phyloP scores from a whole-genome alignment of 2,113 vertebrate species.

The Meriones unguiculatus region DNA sequence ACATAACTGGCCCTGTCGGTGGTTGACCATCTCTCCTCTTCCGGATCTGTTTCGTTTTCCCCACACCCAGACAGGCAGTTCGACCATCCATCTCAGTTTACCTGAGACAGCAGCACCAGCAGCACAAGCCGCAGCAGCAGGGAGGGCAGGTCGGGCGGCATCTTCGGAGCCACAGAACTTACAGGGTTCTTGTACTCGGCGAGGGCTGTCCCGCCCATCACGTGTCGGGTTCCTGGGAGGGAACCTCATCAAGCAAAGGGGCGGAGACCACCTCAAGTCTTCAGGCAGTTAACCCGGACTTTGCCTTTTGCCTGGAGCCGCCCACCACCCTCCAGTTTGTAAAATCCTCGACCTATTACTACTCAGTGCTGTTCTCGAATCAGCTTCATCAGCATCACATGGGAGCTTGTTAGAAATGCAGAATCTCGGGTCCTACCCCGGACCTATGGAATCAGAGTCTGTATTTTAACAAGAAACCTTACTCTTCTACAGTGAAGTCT shows the following conservation, averaged over 20 bases:
- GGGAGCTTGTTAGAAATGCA: constrained; percentile 41
- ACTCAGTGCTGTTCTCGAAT: neutral
- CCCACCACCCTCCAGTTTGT: neutral
- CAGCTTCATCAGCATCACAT: neutral
- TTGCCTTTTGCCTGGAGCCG: constrained; percentile 4
- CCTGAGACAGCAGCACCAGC: constrained; percentile 53
- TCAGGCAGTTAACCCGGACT: neutral
- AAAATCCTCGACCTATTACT: constrained; percentile 31
- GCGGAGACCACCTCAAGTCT: constrained; percentile 69
- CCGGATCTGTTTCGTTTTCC: neutral
- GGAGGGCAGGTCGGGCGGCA: constrained; percentile 84
- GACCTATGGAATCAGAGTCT: constrained; percentile 44
- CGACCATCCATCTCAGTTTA: constrained; percentile 5
- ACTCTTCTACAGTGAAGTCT: neutral
- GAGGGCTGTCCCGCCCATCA: constrained; percentile 42
- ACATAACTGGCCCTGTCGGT: neutral
- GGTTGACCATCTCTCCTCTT: neutral
- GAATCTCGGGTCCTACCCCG: constrained; percentile 17
- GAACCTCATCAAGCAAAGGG: constrained; percentile 66
- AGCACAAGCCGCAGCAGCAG: constrained; percentile 49
- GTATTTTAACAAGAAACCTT: constrained; percentile 57
- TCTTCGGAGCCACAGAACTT: constrained; percentile 96
- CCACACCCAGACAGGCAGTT: neutral
- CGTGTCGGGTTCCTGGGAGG: constrained; percentile 70
- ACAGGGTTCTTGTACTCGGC: constrained; percentile 90